Percentiles rank a stretch among this genome's conserved stretches.
Evolutionary conservation across 2,888 invertebrate species (phyloP).

Genomic region (Aporophyla nigra): DNA sequence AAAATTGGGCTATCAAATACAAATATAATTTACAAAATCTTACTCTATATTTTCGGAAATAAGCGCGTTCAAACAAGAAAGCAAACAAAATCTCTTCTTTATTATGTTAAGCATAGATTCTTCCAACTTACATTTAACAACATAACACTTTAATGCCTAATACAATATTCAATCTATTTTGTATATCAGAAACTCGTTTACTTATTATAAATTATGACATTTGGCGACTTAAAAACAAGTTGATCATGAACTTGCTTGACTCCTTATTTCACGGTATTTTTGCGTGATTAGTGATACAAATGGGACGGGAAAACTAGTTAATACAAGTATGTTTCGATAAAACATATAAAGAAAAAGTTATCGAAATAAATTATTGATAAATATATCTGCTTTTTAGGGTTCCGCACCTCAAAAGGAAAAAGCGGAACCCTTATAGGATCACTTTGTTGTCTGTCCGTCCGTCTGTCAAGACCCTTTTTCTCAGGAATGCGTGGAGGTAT

Average conservation of each 20-base stretch:
- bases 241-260: conserved; percentile 41
- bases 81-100: neutral
- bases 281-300: conserved; percentile 40
- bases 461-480: too few relatives aligned
- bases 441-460: too few relatives aligned
- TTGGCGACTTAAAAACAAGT: conserved; percentile 37
- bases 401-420: too few relatives aligned
- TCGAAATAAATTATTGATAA: neutral
- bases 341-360: conserved; percentile 8
- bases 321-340: neutral
- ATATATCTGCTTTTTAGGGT: too few relatives aligned
- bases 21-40: too few relatives aligned
- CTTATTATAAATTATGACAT: conserved; percentile 27
- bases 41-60: neutral
- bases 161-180: conserved; percentile 12
- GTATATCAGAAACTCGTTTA: conserved; percentile 31
- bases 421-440: too few relatives aligned
- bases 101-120: neutral
- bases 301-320: conserved; percentile 37
- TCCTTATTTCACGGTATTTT: conserved; percentile 44
- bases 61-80: neutral
- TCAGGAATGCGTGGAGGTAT: too few relatives aligned
- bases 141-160: neutral
- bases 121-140: neutral
- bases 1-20: neutral